phyloP scores from a whole-genome alignment of 35 echinoderm and acorn worm genomes.

The Holothuria glaberrima region DNA sequence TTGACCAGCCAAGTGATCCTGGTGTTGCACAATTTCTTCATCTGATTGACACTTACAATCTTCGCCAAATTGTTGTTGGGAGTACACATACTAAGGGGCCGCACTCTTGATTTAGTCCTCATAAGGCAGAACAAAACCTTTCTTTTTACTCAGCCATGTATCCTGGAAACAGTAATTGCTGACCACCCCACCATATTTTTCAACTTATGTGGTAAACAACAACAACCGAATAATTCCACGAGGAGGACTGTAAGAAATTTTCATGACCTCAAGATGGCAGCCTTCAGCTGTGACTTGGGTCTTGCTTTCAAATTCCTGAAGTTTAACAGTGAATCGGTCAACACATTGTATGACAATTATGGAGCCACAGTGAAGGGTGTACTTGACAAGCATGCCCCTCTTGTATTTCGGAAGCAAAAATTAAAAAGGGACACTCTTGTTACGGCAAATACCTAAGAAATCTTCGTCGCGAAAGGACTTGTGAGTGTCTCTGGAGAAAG shows the following conservation, averaged over 20 bases:
- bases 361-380: background rate
- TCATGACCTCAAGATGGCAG: background rate
- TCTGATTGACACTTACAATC: background rate
- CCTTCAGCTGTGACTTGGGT: background rate
- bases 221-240: background rate
- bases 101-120: conserved; percentile 27
- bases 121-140: background rate
- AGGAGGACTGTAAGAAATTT: background rate
- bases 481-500: background rate
- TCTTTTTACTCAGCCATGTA: background rate
- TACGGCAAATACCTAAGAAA: background rate
- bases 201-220: background rate
- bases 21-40: background rate
- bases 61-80: conserved; percentile 43
- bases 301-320: background rate
- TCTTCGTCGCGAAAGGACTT: conserved; percentile 11
- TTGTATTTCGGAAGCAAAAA: background rate
- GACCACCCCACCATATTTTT: conserved; percentile 7
- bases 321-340: background rate
- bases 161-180: conserved; percentile 7
- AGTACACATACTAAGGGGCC: no score
- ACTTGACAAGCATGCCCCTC: conserved; percentile 19
- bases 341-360: background rate
- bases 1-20: background rate
- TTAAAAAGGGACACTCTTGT: background rate